Evolutionary conservation across 2,888 invertebrate species (phyloP), one percentile per base, ranked within the genome.

Genomic region (Oscheius sp.): DNA sequence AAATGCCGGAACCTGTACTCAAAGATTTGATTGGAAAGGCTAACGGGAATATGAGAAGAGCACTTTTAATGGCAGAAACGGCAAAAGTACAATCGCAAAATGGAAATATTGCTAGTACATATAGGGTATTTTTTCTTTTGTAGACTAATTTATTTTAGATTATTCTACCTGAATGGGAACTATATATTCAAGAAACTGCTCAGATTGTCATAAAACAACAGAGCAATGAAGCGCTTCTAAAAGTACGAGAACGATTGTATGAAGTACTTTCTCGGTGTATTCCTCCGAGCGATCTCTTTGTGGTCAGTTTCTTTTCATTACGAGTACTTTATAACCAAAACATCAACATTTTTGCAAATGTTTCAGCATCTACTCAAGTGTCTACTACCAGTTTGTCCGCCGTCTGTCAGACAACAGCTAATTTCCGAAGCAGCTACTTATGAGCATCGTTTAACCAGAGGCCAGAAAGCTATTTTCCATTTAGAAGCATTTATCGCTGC

Each of bases 401-500:
- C 92, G 87, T 90, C 92, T 50, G 89, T 97, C 84, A 66, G 67
- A 9, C 51, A 64, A 8, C 91, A 93, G 87, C 91, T 96, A 3
- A 91, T 93, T 0, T 91, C 91, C 73, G 89, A 91, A 82, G 97
- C 97, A 9, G 94, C 95, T 0, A 90, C 90, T 70, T 95, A 93
- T 88, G 96, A 98, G 86, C 94, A 96, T 86, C 91, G 94, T 78
- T 92, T 96, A 90, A 91, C 92, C 82, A 90, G 91, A 65, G 97
- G 97, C 5, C 72, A 72, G 32, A 20, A 93, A 88, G 91, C 92
- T 24, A 95, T 98, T 82, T 95, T 94, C 85, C 97, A 98, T 87
- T 89, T 98, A 62, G 98, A 98, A 88, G 95, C 95, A 2, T 98
- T 98, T 89, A 92, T 95, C 54, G 94, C 94, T 0, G 92, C 93